Base-by-base conservation (phyloP, 2,113 vertebrate species). In the Antigone vipio region DNA sequence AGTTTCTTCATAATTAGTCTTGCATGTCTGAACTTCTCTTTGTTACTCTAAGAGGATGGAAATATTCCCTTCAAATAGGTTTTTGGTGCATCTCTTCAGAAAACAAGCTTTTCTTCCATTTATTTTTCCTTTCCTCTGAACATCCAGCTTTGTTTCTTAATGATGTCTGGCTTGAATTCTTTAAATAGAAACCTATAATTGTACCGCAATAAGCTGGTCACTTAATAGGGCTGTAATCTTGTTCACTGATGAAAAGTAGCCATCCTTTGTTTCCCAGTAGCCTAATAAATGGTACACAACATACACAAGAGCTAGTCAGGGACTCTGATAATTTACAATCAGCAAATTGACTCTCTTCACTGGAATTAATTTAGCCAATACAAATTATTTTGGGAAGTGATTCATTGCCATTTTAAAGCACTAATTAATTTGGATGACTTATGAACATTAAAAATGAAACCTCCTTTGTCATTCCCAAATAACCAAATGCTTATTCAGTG, bases 391-490 rank as follows among this genome's bases (percentile, higher is more conserved):
- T 1, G 6, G 95, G 95, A 97, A 95, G 69, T 97, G 91, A 97
- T 97, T 96, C 94, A 94, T 95, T 95, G 95, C 92, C 52, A 75
- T 95, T 95, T 94, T 91, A 93, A 93, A 94, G 53, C 4, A 0
- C 83, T 97, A 89, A 97, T 97, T 96, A 95, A 96, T 96, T 95
- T 95, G 62, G 85, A 64, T 94, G 91, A 93, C 76, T 95, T 97
- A 91, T 7, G 73, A 95, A 76, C 77, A 85, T 95, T 89, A 95
- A 87, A 95, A 95, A 81, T 92, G 84, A 95, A 92, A 87, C 62
- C 91, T 92, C 92, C 94, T 95, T 91, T 97, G 89, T 96, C 92
- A 94, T 95, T 97, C 62, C 80, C 56, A 91, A 84, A 68, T 95
- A 97, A 87, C 86, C 3, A 11, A 91, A 68, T 84, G 76, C 88